phyloP scores from a whole-genome alignment of 92 coral and sea anemone species.

The Paramuricea clavata region DNA sequence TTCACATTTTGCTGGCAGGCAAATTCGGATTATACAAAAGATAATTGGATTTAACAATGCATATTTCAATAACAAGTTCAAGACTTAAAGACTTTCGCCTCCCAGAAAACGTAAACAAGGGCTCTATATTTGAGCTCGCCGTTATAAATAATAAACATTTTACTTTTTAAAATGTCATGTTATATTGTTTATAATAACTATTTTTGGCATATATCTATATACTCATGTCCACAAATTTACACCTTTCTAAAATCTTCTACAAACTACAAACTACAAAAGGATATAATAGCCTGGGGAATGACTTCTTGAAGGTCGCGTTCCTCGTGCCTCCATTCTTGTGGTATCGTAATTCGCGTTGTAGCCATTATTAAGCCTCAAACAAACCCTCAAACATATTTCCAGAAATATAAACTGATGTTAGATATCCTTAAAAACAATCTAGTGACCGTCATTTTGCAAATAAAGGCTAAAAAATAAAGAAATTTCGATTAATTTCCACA shows the following conservation, averaged over 20 bases:
- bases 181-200: not conserved
- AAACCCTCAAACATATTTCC: not conserved
- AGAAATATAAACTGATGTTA: not conserved
- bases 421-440: not conserved
- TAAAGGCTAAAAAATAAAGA: not conserved
- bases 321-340: constrained; percentile 20
- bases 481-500: not conserved
- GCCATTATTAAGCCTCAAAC: not conserved
- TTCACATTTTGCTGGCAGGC: no score
- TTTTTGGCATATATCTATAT: not conserved
- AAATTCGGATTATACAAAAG: no score
- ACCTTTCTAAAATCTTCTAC: not conserved
- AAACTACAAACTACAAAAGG: not conserved
- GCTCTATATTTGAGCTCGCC: no score
- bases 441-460: not conserved
- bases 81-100: no score
- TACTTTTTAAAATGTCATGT: no score
- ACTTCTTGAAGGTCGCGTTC: constrained; percentile 10
- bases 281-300: constrained; percentile 36
- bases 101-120: no score
- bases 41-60: no score
- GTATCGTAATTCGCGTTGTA: constrained; percentile 7
- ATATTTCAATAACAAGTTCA: no score
- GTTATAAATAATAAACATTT: no score
- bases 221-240: not conserved